Evolutionary conservation across 1,140 invertebrate genomes (phyloP).

Genomic region (Popillia japonica): DNA sequence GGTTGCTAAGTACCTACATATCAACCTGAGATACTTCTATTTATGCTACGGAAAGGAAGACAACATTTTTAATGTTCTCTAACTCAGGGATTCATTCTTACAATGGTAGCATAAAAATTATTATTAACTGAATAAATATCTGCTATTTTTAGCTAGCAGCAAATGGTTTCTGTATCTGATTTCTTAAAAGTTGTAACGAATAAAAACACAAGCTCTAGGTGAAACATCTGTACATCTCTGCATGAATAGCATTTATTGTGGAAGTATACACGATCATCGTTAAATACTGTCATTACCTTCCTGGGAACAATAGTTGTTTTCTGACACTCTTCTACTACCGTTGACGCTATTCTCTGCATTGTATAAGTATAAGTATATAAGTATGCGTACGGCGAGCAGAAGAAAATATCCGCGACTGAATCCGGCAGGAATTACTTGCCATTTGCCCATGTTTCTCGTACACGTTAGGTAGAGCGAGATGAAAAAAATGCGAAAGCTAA

Average conservation of each 20-base stretch:
- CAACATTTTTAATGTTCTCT: too few species aligned
- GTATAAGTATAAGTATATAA: neutral
- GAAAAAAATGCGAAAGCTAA: slow-evolving; percentile 19
- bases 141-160: too few species aligned
- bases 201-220: too few species aligned
- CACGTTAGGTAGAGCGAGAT: slow-evolving; percentile 8
- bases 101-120: too few species aligned
- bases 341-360: neutral
- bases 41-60: too few species aligned
- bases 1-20: too few species aligned
- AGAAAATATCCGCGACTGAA: neutral
- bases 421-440: neutral
- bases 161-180: too few species aligned
- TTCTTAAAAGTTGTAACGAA: too few species aligned
- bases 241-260: slow-evolving; percentile 23
- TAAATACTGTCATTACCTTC: slow-evolving; percentile 27
- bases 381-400: neutral
- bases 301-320: slow-evolving; percentile 29
- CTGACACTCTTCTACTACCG: slow-evolving; percentile 16
- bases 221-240: too few species aligned
- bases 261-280: slow-evolving; percentile 1
- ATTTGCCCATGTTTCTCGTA: neutral
- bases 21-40: too few species aligned
- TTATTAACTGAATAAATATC: too few species aligned
- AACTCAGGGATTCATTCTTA: too few species aligned